These are phyloP conservation scores for Sinelater perroti DNA, from an alignment of 2,888 invertebrate species.

Conservation along the genomic window DNA sequence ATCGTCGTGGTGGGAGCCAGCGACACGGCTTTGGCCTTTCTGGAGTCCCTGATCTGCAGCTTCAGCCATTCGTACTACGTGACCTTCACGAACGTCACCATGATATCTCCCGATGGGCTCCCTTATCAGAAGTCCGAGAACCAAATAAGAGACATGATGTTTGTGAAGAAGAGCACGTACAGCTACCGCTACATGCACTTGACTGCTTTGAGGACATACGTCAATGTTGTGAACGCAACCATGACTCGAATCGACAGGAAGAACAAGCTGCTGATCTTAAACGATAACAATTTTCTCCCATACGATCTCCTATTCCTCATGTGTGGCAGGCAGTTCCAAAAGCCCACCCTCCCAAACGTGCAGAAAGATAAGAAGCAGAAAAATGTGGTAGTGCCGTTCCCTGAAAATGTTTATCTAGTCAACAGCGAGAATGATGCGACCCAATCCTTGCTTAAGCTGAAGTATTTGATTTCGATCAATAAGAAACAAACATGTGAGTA, in stretches of 20 bases:
- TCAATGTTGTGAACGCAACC: constrained; percentile 70
- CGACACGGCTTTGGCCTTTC: constrained; percentile 69
- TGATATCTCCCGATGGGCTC: constrained; percentile 73
- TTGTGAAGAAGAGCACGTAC: constrained; percentile 65
- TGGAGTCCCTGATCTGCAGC: constrained; percentile 69
- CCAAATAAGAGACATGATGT: constrained; percentile 59
- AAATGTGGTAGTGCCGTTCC: constrained; percentile 56
- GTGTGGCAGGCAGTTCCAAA: constrained; percentile 67
- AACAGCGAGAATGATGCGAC: constrained; percentile 68
- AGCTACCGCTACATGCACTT: constrained; percentile 63
- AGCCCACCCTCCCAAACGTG: constrained; percentile 59
- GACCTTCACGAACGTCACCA: constrained; percentile 73
- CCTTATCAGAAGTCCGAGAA: constrained; percentile 55
- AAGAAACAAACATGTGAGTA: constrained; percentile 20
- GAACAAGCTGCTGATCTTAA: constrained; percentile 67
- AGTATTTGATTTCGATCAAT: constrained; percentile 44
- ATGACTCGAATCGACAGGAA: constrained; percentile 62
- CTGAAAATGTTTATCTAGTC: constrained; percentile 70
- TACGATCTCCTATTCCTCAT: constrained; percentile 68
- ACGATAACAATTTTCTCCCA: constrained; percentile 56
- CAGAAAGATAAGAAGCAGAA: constrained; percentile 49
- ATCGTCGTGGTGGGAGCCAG: constrained; percentile 75
- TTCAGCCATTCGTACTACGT: constrained; percentile 59
- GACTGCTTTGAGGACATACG: constrained; percentile 69
- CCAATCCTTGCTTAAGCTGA: constrained; percentile 58